Evolutionary conservation across 2,113 vertebrate species (phyloP).

Genomic region (Perca fluviatilis): DNA sequence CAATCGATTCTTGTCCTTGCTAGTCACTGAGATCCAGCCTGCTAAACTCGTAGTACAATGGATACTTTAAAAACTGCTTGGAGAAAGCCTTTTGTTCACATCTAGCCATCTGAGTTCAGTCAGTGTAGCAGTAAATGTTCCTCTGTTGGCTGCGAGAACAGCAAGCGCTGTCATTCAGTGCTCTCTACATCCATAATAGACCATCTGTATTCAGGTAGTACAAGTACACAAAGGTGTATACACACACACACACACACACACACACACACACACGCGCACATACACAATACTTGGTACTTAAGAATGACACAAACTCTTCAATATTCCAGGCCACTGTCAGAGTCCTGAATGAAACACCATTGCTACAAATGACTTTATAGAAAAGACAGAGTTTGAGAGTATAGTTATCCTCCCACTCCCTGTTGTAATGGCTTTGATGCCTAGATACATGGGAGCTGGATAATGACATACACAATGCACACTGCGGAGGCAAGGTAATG

Average conservation of each 20-base stretch:
- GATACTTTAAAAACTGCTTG: conserved; percentile 39
- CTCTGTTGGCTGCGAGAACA: conserved; percentile 42
- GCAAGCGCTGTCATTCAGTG: conserved; percentile 54
- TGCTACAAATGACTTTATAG: conserved; percentile 56
- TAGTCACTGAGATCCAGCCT: conserved; percentile 5
- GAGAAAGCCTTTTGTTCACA: conserved; percentile 43
- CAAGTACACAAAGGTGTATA: conserved; percentile 17
- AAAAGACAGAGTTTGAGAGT: conserved; percentile 54
- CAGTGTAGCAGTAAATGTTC: conserved; percentile 41
- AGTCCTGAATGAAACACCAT: conserved; percentile 51
- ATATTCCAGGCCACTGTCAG: conserved; percentile 47
- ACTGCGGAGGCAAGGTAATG: conserved; percentile 56
- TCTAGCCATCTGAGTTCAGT: conserved; percentile 28
- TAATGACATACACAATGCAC: conserved; percentile 69
- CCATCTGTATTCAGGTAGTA: conserved; percentile 47
- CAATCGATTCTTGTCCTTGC: conserved; percentile 53
- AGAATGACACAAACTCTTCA: conserved; percentile 53
- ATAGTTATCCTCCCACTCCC: conserved; percentile 60
- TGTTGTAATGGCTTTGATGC: conserved; percentile 53
- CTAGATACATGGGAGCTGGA: conserved; percentile 48
- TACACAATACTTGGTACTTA: conserved; percentile 17
- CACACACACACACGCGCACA: background rate
- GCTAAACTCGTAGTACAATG: conserved; percentile 27
- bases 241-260: background rate
- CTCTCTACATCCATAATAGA: conserved; percentile 55